Evolutionary conservation across 2,888 invertebrate species (phyloP), one percentile per base, ranked within the genome.

Genomic region (Siphlonurus alternatus): DNA sequence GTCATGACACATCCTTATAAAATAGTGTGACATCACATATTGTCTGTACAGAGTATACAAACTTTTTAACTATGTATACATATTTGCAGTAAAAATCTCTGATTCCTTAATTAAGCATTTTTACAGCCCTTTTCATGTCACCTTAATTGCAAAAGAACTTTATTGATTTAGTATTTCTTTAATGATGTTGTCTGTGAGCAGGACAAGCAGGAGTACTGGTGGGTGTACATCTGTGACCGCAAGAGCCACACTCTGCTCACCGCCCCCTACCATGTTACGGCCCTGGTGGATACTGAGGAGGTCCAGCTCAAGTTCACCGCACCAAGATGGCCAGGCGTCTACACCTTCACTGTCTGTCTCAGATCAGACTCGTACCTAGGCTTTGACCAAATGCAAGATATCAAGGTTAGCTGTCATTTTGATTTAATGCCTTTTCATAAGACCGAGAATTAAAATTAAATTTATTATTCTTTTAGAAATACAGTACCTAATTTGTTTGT

Each of bases 181-280:
- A n/a, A n/a, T n/a, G n/a, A n/a, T n/a, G n/a, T n/a, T n/a, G n/a
- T n/a, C n/a, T n/a, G n/a, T n/a, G n/a, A n/a, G 1, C 69, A 82
- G 77, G 89, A 89, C 69, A 95, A 99, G 75, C 96, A 96, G 75
- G 99, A 99, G 77, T 97, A 90, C 78, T 99, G 99, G 98, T 99
- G 98, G 97, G 88, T 97, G 68, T 99, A 98, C 76, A 89, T 99
- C 70, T 91, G 92, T 77, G 98, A 99, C 79, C 86, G 93, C 71
- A 97, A 94, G 78, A 90, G 89, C 69, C 88, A 87, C 74, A 88
- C 90, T 67, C 78, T 99, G 70, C 83, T 97, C 69, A 93, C 97
- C 62, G 88, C 93, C 69, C 97, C 98, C 56, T 89, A 90, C 74
- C 89, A 95, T 73, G 87, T 98, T 67, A 97, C 97, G 64, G 93